These are phyloP conservation scores for Lates japonicus DNA, from an alignment of 2,797 vertebrate species.

Conservation along the genomic window DNA sequence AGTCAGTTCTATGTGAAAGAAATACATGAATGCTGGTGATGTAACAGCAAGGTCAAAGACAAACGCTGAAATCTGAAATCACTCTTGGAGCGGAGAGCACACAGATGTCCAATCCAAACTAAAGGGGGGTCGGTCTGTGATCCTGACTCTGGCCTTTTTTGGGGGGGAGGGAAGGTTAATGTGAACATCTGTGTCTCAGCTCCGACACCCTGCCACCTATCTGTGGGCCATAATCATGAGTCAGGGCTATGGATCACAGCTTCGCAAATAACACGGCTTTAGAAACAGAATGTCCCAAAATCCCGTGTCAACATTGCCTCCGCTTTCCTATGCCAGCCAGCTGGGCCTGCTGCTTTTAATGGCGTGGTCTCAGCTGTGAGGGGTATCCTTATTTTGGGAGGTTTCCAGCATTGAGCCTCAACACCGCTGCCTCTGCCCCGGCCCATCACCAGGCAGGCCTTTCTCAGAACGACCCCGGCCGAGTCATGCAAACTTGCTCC, in stretches of 20 bases:
- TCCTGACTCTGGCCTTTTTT: slow-evolving; percentile 10
- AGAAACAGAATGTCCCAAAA: slow-evolving; percentile 61
- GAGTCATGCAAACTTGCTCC: slow-evolving; percentile 5
- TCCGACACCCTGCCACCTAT: slow-evolving; percentile 12
- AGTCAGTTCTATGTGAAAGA: too few species aligned
- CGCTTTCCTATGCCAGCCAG: slow-evolving; percentile 37
- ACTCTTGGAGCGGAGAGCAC: neutral
- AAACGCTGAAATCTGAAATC: too few species aligned
- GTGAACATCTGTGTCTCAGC: slow-evolving; percentile 8
- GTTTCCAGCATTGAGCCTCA: slow-evolving; percentile 55
- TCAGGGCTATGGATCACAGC: slow-evolving; percentile 34
- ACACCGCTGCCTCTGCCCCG: slow-evolving; percentile 45
- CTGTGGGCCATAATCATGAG: slow-evolving; percentile 52
- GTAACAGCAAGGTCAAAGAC: too few species aligned
- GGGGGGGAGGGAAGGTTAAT: neutral
- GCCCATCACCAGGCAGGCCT: slow-evolving; percentile 41
- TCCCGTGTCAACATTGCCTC: slow-evolving; percentile 56
- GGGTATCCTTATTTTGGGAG: slow-evolving; percentile 65
- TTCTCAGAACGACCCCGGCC: slow-evolving; percentile 56
- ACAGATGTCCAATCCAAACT: neutral
- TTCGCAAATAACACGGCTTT: slow-evolving; percentile 35
- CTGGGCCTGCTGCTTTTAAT: slow-evolving; percentile 63
- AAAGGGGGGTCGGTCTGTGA: neutral
- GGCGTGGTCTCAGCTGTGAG: slow-evolving; percentile 50
- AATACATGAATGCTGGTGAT: too few species aligned